phyloP scores from a whole-genome alignment of 2,888 invertebrate genomes.

The Hermodice carunculata region DNA sequence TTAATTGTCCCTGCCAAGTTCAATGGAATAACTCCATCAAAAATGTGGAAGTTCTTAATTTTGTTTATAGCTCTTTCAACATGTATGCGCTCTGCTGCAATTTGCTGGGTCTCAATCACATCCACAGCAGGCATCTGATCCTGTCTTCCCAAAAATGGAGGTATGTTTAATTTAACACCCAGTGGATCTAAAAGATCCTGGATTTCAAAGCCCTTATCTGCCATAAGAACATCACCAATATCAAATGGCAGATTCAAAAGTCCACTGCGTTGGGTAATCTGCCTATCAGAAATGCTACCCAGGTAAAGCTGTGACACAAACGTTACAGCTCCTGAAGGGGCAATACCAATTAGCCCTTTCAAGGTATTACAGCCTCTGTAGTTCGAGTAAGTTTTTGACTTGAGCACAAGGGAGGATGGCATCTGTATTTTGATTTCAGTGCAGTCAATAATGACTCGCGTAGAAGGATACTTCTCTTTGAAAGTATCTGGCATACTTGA shows the following conservation, averaged over 20 bases:
- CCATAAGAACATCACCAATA: slow-evolving; percentile 40
- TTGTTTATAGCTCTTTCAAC: slow-evolving; percentile 23
- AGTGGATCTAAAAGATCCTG: slow-evolving; percentile 25
- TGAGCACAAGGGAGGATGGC: slow-evolving; percentile 22
- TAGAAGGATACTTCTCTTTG: slow-evolving; percentile 25
- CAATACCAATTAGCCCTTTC: slow-evolving; percentile 34
- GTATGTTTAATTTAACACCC: slow-evolving; percentile 28
- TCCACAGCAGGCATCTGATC: slow-evolving; percentile 14
- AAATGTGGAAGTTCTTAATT: slow-evolving; percentile 27
- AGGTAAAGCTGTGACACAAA: slow-evolving; percentile 36
- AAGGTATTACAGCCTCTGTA: slow-evolving; percentile 36
- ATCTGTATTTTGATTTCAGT: slow-evolving; percentile 38
- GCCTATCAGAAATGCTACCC: slow-evolving; percentile 38
- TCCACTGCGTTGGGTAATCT: slow-evolving; percentile 25
- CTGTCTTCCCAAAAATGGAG: slow-evolving; percentile 23
- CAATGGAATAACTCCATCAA: slow-evolving; percentile 12
- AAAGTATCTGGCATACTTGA: slow-evolving; percentile 31
- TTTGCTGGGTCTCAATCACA: slow-evolving; percentile 20
- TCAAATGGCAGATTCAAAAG: slow-evolving; percentile 34
- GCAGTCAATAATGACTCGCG: slow-evolving; percentile 40
- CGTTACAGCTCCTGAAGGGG: slow-evolving; percentile 31
- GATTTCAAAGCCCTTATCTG: slow-evolving; percentile 40
- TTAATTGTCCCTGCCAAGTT: slow-evolving; percentile 7
- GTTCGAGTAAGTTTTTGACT: slow-evolving; percentile 25
- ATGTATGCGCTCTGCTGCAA: slow-evolving; percentile 27